These are phyloP conservation scores for Setophaga petechia DNA, from an alignment of 2,113 vertebrate species.

Conservation along the genomic window DNA sequence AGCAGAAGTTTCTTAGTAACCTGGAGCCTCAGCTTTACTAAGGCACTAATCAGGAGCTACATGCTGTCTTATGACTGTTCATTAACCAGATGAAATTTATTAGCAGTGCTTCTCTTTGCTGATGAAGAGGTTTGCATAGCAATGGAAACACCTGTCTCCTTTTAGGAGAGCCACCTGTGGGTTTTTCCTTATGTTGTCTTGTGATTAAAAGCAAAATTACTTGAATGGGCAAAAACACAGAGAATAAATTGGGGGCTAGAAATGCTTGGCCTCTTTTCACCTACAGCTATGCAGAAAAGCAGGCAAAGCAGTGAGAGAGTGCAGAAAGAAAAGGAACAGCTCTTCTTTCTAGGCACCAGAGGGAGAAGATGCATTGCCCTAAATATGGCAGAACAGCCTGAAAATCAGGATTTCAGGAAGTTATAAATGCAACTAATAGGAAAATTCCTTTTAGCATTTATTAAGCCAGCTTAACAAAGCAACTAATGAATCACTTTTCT, in stretches of 20 bases:
- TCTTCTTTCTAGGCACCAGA: neutral
- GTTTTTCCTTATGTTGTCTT: neutral
- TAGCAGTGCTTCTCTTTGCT: neutral
- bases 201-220: neutral
- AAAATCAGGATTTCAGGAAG: neutral
- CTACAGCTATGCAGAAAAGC: neutral
- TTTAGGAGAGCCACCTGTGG: neutral
- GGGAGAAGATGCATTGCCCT: neutral
- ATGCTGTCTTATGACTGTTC: neutral
- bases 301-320: neutral
- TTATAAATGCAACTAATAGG: neutral
- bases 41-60: neutral
- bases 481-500: neutral
- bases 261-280: neutral
- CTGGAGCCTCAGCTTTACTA: neutral
- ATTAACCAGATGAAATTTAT: neutral
- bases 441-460: neutral
- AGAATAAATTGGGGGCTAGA: neutral
- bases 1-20: slow-evolving; percentile 10
- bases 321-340: neutral
- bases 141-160: neutral
- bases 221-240: neutral
- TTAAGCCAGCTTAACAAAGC: neutral
- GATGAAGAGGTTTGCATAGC: neutral
- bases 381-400: neutral